Conservation (phyloP, 1,140 invertebrate species). For the Brachionus plicatilis region DNA sequence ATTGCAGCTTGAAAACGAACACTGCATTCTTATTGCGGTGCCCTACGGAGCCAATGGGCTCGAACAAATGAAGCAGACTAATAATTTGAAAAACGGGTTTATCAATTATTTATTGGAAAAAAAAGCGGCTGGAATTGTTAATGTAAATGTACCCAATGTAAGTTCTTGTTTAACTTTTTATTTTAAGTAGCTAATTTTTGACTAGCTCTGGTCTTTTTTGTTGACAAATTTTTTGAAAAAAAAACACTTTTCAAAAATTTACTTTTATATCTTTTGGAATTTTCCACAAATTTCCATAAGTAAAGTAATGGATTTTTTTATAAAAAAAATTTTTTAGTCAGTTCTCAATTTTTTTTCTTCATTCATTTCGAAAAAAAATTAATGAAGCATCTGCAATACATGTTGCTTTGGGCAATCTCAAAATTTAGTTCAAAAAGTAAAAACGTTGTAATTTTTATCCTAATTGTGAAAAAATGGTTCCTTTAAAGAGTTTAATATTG, state of each 20-base stretch:
- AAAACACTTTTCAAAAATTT: not conserved
- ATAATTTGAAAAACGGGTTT: conserved; percentile 77
- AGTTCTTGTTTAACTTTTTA: not conserved
- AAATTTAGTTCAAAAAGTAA: too few species aligned
- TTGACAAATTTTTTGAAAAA: not conserved
- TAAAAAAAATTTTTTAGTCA: too few species aligned
- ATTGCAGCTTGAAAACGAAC: conserved; percentile 74
- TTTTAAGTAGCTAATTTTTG: not conserved
- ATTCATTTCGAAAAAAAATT: too few species aligned
- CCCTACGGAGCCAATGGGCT: conserved; percentile 82
- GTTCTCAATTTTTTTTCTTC: too few species aligned
- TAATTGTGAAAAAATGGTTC: too few species aligned
- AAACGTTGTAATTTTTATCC: too few species aligned
- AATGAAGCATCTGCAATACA: too few species aligned
- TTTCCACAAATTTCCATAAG: too few species aligned
- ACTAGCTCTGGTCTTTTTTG: not conserved
- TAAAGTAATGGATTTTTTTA: too few species aligned
- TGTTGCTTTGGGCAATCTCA: too few species aligned
- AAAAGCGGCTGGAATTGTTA: conserved; percentile 88
- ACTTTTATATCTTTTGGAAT: too few species aligned
- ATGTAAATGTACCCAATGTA: conserved; percentile 66
- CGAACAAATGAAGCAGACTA: conserved; percentile 81
- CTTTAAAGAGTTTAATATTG: too few species aligned
- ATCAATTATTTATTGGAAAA: conserved; percentile 88
- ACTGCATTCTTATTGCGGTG: conserved; percentile 82